Evolutionary conservation across 2,888 invertebrate genomes (phyloP).

Genomic region (Caenorhabditis becei): DNA sequence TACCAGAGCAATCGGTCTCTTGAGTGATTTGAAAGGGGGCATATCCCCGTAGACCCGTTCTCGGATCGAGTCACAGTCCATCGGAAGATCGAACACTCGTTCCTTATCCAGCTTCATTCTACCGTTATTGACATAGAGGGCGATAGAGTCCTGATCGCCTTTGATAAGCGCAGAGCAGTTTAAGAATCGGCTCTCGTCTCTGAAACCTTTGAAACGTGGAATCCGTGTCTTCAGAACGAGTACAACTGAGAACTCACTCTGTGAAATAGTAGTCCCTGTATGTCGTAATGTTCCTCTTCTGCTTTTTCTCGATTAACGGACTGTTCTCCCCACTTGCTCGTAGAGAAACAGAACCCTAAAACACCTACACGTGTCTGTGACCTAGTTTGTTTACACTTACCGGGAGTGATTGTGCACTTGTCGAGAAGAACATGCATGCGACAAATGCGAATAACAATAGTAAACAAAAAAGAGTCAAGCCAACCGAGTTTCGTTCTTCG

Average conservation of each 20-base stretch:
- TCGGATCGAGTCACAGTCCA: conserved; percentile 54
- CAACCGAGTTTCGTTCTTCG: neutral
- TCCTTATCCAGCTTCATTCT: conserved; percentile 45
- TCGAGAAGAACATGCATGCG: conserved; percentile 36
- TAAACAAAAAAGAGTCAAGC: conserved; percentile 30
- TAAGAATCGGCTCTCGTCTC: conserved; percentile 44
- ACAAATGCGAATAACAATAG: conserved; percentile 41
- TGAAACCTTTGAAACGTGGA: no score
- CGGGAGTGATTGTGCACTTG: conserved; percentile 34
- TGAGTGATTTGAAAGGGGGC: conserved; percentile 27
- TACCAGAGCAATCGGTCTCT: conserved; percentile 50
- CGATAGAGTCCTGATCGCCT: conserved; percentile 23
- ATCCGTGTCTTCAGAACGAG: no score
- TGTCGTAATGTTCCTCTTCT: conserved; percentile 14
- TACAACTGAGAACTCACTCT: no score
- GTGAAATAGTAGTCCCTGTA: conserved; percentile 50
- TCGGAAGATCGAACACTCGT: conserved; percentile 47
- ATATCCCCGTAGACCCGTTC: conserved; percentile 43
- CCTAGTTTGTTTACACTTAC: neutral
- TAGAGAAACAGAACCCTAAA: conserved; percentile 20
- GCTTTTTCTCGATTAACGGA: neutral
- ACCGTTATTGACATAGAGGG: conserved; percentile 50
- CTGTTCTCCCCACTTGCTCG: conserved; percentile 11
- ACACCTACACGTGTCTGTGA: neutral
- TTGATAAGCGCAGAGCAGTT: conserved; percentile 45